phyloP scores from a whole-genome alignment of 2,888 invertebrate genomes.

The Charanyca ferruginea region DNA sequence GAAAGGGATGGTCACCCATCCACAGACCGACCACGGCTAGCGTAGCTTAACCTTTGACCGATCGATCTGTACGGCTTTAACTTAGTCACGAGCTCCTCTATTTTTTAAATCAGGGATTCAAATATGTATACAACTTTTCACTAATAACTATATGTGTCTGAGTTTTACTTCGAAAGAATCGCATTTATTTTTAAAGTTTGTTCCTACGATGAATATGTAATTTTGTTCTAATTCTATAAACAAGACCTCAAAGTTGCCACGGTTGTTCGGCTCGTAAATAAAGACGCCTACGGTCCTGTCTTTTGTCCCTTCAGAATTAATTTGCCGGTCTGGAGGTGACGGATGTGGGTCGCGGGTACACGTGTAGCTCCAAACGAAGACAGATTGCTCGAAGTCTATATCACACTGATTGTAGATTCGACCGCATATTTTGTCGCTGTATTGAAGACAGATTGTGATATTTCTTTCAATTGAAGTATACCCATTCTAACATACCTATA shows the following conservation, averaged over 20 bases:
- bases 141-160: background rate
- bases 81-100: too few species aligned
- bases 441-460: background rate
- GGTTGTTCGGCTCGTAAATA: constrained; percentile 23
- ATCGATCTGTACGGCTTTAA: too few species aligned
- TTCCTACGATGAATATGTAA: constrained; percentile 6
- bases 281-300: constrained; percentile 29
- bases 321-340: constrained; percentile 30
- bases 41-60: too few species aligned
- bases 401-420: constrained; percentile 22
- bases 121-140: background rate
- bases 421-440: constrained; percentile 19
- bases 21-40: too few species aligned
- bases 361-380: constrained; percentile 40
- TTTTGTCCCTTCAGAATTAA: constrained; percentile 44
- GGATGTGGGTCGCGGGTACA: constrained; percentile 29
- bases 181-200: constrained; percentile 19
- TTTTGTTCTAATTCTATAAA: constrained; percentile 32
- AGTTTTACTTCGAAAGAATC: background rate
- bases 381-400: constrained; percentile 28
- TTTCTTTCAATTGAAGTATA: too few species aligned
- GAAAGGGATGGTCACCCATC: too few species aligned
- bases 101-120: background rate
- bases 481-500: too few species aligned
- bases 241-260: constrained; percentile 10